phyloP scores from a whole-genome alignment of 2,888 invertebrate species.

The Lasius fuliginosus region DNA sequence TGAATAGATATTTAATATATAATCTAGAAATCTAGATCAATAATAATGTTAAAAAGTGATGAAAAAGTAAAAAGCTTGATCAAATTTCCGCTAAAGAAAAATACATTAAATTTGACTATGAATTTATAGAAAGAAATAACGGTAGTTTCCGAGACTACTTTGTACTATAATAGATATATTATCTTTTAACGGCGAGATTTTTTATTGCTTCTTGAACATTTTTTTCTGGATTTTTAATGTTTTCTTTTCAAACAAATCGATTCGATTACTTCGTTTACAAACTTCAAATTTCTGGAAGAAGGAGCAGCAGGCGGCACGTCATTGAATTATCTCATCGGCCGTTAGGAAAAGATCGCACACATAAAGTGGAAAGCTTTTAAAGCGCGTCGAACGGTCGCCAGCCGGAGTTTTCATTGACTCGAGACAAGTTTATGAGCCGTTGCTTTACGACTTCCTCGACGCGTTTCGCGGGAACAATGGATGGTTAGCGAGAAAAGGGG shows the following conservation, averaged over 20 bases:
- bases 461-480: conserved; percentile 38
- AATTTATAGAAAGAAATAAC: neutral
- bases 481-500: conserved; percentile 24
- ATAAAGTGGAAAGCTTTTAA: conserved; percentile 53
- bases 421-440: conserved; percentile 51
- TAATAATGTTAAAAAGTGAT: neutral
- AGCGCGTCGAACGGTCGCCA: conserved; percentile 36
- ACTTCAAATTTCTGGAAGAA: conserved; percentile 36
- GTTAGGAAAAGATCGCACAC: conserved; percentile 48
- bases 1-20: conserved; percentile 10
- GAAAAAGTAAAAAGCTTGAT: neutral
- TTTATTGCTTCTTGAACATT: neutral
- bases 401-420: conserved; percentile 47
- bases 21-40: neutral
- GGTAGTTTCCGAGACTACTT: neutral
- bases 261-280: conserved; percentile 13
- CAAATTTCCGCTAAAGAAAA: neutral
- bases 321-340: conserved; percentile 46
- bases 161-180: neutral
- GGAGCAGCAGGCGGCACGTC: conserved; percentile 10
- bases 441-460: conserved; percentile 46
- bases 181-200: neutral
- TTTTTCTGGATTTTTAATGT: neutral
- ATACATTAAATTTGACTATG: neutral
- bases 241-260: conserved; percentile 4